Percentiles rank a stretch among this genome's conserved stretches.
Conservation (phyloP, 1,140 invertebrate species). For the Pantala flavescens region DNA sequence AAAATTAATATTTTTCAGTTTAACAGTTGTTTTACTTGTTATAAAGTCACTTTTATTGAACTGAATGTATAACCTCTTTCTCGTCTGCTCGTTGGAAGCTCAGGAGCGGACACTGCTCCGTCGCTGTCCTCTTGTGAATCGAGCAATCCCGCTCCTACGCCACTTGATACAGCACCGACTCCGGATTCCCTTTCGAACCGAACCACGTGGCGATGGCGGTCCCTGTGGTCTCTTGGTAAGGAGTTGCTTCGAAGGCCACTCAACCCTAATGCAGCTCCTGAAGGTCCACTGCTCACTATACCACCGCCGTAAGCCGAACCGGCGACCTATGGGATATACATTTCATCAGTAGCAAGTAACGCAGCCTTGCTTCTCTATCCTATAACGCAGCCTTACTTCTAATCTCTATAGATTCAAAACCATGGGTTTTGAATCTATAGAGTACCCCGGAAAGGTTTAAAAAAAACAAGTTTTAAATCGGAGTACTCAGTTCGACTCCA, state of each 20-base stretch:
- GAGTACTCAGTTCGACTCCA: too few relatives aligned
- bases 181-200: constrained; percentile 23
- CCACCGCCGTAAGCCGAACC: neutral
- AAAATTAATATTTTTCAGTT: too few relatives aligned
- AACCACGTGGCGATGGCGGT: constrained; percentile 20
- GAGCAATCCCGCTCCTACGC: constrained; percentile 39
- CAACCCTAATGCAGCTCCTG: neutral
- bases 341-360: too few relatives aligned
- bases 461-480: too few relatives aligned
- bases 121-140: constrained; percentile 64
- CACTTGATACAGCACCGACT: constrained; percentile 29
- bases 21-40: too few relatives aligned
- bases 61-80: too few relatives aligned
- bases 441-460: too few relatives aligned
- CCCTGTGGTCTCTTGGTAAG: constrained; percentile 21
- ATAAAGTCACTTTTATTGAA: too few relatives aligned
- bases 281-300: neutral
- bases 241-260: constrained; percentile 16
- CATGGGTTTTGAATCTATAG: too few relatives aligned
- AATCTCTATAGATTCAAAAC: too few relatives aligned
- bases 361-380: too few relatives aligned
- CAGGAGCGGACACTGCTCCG: constrained; percentile 69
- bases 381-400: too few relatives aligned
- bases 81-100: constrained; percentile 56
- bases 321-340: constrained; percentile 5